Percentiles rank a stretch among this genome's conserved stretches.
phyloP scores from a whole-genome alignment of 2,797 vertebrate genomes.

The Liasis olivaceus region DNA sequence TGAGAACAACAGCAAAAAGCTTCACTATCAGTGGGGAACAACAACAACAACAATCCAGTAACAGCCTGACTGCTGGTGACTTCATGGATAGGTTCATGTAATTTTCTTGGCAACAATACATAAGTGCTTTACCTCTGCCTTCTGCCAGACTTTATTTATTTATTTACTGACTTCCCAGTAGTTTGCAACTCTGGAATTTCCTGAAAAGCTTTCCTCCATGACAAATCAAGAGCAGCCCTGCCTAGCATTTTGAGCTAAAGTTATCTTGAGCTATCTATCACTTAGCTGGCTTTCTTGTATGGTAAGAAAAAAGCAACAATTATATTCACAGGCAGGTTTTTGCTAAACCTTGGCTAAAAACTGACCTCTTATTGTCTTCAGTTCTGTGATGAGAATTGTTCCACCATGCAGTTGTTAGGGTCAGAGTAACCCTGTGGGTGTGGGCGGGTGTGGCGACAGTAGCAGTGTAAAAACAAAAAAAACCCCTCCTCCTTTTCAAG shows the following conservation, averaged over 20 bases:
- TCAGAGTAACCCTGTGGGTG: neutral
- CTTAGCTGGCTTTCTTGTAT: neutral
- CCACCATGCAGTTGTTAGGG: neutral
- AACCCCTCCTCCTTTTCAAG: neutral
- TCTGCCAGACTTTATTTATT: neutral
- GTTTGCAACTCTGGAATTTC: neutral
- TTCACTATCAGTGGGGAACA: neutral
- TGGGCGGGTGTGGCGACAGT: accelerated
- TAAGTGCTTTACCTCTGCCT: neutral
- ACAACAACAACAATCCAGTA: neutral
- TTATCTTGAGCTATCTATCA: neutral
- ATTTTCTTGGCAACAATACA: neutral
- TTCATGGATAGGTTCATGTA: neutral
- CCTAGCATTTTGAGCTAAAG: neutral
- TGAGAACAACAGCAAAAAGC: neutral
- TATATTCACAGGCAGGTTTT: neutral
- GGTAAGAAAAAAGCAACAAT: neutral
- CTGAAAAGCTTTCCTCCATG: neutral
- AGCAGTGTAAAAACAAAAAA: neutral
- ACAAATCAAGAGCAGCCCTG: neutral
- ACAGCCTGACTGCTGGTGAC: neutral
- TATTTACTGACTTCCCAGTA: neutral
- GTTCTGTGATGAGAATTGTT: neutral
- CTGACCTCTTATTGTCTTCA: neutral
- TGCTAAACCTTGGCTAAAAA: neutral